Evolutionary conservation across 2,888 invertebrate species (phyloP), one percentile per base, ranked within the genome.

Genomic region (Phlogophora meticulosa): DNA sequence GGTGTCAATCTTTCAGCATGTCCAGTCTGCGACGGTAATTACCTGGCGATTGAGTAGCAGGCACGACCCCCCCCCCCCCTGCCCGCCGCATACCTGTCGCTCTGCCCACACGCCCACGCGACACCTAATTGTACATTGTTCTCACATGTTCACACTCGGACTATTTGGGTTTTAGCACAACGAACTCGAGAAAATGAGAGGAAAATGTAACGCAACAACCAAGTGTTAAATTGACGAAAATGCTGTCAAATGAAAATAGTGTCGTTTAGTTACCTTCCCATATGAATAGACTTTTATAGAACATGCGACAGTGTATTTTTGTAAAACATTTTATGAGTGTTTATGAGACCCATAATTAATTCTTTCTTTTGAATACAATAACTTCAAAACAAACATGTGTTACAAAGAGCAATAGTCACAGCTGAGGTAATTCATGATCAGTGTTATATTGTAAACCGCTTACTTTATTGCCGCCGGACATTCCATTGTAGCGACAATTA

Each of bases 1-100:
- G 81, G 84, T 91, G 93, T 93, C 94, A 92, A 91, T 94, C 93
- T 92, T 88, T 94, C 92, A 91, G 83, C 93, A 82, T 73, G 88
- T 85, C 85, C 86, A 88, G 88, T 88, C 85, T 86, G 81, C 87
- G 88, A 83, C 87, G 91, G 89, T 94, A 94, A 94, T 94, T 93
- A 88, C 71, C 88, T 85, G 88, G 76, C 82, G 88, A 88, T 84
- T 84, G 88, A 88, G 80, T 66, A 61, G 78, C 84, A 77, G 65
- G 76, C 53, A 62, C 45, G 17, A 11, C 64, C 55, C 75, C 60
- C 53, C 67, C 64, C 58, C 58, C 56, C 5, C 17, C 32, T 15
- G 28, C 48, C 40, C 63, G 38, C 67, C 73, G 72, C 83, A 82
- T 81, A 90, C 88, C 90, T 88, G 91, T 79, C 65, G 56, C 48